Conservation (phyloP, 2,797 vertebrate species). For the Synaphobranchus kaupii region DNA sequence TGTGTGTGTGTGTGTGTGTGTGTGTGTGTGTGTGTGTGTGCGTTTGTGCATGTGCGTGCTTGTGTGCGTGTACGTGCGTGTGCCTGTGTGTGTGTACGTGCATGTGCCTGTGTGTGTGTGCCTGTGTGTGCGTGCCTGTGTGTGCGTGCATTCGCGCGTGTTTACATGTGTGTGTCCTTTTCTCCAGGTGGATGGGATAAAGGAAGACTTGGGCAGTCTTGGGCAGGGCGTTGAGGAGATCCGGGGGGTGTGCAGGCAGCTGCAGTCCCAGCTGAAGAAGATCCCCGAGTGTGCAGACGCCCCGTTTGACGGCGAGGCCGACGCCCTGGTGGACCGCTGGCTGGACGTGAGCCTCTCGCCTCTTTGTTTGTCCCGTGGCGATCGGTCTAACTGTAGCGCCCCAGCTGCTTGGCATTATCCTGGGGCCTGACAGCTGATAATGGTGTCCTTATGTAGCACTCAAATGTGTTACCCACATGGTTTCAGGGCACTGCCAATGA, state of each 20-base stretch:
- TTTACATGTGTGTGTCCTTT: not conserved
- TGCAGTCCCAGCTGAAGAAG: slow-evolving; percentile 88
- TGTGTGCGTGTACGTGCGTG: slow-evolving; percentile 1
- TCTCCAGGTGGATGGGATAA: slow-evolving; percentile 79
- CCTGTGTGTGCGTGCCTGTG: not conserved
- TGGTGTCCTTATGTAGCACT: slow-evolving; percentile 4
- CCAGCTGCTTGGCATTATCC: slow-evolving; percentile 10
- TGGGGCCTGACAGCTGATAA: slow-evolving; percentile 16
- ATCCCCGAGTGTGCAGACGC: slow-evolving; percentile 84
- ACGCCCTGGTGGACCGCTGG: slow-evolving; percentile 89
- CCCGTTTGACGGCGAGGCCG: slow-evolving; percentile 85
- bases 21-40: not conserved
- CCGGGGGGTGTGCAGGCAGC: slow-evolving; percentile 82
- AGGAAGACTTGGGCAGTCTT: slow-evolving; percentile 80
- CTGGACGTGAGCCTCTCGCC: slow-evolving; percentile 81
- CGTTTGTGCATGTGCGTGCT: not conserved
- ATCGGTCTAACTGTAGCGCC: not conserved
- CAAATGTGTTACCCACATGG: not conserved
- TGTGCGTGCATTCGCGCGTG: not conserved
- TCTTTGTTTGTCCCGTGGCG: not conserved
- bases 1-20: not conserved
- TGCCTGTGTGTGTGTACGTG: not conserved
- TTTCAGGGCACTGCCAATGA: not conserved
- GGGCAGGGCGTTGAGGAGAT: slow-evolving; percentile 82
- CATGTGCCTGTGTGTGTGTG: not conserved